Percentiles rank a stretch among this genome's conserved stretches.
Conservation (phyloP, 2,113 vertebrate species). For the Brienomyrus brachyistius region DNA sequence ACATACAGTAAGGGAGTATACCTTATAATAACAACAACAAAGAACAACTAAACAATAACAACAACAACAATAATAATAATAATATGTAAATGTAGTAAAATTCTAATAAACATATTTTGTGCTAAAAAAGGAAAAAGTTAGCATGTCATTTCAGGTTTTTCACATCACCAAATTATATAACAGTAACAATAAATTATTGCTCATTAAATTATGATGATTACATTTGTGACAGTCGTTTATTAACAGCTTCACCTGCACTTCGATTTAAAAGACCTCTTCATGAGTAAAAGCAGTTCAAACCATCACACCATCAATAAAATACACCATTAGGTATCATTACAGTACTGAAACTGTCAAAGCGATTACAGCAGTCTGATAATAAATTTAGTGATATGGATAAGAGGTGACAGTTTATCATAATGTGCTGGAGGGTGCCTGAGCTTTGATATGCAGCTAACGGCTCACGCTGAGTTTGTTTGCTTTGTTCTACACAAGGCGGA, state of each 20-base stretch:
- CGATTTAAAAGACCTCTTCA: slow-evolving; percentile 18
- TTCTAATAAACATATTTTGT: background rate
- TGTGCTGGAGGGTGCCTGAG: background rate
- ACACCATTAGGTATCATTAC: background rate
- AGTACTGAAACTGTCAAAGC: background rate
- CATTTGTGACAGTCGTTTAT: background rate
- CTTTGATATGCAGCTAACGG: background rate
- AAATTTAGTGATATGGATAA: background rate
- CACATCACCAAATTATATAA: background rate
- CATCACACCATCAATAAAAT: background rate
- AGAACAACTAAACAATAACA: background rate
- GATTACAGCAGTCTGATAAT: background rate
- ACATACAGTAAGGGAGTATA: background rate
- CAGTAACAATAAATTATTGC: background rate
- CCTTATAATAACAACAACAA: background rate
- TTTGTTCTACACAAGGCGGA: background rate
- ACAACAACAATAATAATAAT: background rate
- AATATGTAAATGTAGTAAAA: background rate
- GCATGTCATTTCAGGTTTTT: no score
- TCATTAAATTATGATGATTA: background rate
- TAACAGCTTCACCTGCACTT: background rate
- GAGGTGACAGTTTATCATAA: background rate
- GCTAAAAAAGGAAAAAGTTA: background rate
- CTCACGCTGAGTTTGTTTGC: background rate
- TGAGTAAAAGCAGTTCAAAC: slow-evolving; percentile 43